Evolutionary conservation across 2,797 vertebrate genomes (phyloP).

Genomic region (Myotis vivesi): DNA sequence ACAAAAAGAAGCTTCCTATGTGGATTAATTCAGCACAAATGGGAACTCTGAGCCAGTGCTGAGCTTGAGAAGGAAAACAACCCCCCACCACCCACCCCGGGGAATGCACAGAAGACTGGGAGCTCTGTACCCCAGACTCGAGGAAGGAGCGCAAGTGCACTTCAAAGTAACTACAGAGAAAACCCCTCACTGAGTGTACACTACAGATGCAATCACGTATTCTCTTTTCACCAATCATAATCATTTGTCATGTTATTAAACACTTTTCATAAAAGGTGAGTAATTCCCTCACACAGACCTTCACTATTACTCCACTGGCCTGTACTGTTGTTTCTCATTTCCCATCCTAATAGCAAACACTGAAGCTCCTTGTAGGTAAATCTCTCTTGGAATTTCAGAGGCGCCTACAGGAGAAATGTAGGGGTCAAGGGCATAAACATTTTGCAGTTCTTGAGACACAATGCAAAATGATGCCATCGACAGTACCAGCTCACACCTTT

Average conservation of each 20-base stretch:
- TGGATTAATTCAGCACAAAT: not conserved
- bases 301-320: not conserved
- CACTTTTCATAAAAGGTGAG: not conserved
- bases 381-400: not conserved
- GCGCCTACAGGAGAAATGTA: not conserved
- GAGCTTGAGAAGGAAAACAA: not conserved
- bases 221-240: not conserved
- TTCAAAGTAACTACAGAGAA: not conserved
- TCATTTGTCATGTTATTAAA: not conserved
- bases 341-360: not conserved
- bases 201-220: fast-evolving
- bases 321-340: not conserved
- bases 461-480: not conserved
- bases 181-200: fast-evolving
- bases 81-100: not conserved
- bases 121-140: not conserved
- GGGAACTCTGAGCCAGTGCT: not conserved
- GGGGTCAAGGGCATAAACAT: not conserved
- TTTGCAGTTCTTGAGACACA: not conserved
- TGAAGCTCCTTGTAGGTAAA: not conserved
- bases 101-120: not conserved
- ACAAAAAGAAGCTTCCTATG: too few relatives aligned
- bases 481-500: not conserved
- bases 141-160: not conserved
- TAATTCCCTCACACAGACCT: not conserved